Conservation (phyloP, 2,888 invertebrate genomes). For the Terebella lapidaria region DNA sequence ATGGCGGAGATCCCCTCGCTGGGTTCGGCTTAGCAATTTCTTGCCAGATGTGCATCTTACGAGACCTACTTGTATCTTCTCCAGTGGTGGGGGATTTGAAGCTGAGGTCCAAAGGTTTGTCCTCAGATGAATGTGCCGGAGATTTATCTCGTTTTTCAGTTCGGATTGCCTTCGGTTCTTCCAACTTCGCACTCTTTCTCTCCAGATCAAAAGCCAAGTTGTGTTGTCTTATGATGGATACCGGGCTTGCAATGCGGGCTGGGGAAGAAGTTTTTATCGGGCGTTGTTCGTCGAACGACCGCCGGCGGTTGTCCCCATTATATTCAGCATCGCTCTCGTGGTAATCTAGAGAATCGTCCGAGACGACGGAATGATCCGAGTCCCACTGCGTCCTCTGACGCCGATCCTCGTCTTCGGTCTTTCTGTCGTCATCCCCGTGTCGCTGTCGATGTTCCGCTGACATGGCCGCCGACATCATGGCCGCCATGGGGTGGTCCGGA, state of each 20-base stretch:
- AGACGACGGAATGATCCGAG: slow-evolving; percentile 10
- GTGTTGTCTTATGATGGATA: background rate
- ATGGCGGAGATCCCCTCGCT: too few species aligned
- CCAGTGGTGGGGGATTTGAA: slow-evolving; percentile 8
- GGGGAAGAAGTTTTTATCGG: background rate
- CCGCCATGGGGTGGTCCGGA: slow-evolving; percentile 17
- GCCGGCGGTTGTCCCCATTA: background rate
- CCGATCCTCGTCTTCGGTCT: background rate
- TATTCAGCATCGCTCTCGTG: slow-evolving; percentile 7
- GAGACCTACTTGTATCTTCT: slow-evolving; percentile 53
- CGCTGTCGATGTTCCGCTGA: slow-evolving; percentile 53
- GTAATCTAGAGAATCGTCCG: slow-evolving; percentile 35
- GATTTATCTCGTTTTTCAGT: too few species aligned
- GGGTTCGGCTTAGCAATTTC: background rate
- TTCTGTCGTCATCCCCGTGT: background rate
- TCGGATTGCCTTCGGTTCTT: too few species aligned
- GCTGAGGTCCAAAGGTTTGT: slow-evolving; percentile 75
- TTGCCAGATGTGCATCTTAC: slow-evolving; percentile 41
- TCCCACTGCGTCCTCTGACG: background rate
- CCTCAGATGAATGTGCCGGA: slow-evolving; percentile 45
- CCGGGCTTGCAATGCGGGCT: background rate
- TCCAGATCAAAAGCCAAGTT: background rate
- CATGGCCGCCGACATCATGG: slow-evolving; percentile 16
- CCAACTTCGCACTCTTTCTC: background rate
- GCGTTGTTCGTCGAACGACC: background rate